Evolutionary conservation across 2,888 invertebrate species (phyloP).

Genomic region (Idaea biselata): DNA sequence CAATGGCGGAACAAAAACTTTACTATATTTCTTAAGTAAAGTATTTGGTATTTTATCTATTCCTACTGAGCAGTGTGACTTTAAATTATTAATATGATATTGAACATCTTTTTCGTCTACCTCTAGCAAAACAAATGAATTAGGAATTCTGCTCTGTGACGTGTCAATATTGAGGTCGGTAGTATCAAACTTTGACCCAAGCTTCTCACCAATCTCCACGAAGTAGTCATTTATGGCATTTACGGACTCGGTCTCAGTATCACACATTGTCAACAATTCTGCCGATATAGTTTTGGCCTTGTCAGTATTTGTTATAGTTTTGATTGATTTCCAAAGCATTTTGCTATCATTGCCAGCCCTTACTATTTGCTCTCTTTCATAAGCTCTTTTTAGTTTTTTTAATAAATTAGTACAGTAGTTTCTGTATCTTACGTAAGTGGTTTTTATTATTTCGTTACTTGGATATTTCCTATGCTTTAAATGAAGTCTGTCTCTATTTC

Average conservation of each 20-base stretch:
- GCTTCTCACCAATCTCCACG: neutral
- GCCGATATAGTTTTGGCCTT: conserved; percentile 6
- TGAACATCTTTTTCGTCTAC: neutral
- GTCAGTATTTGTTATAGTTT: conserved; percentile 3
- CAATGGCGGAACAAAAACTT: too few species aligned
- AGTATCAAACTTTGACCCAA: neutral
- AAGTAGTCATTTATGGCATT: conserved; percentile 5
- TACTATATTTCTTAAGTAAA: neutral
- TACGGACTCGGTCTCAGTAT: neutral
- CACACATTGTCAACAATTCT: conserved; percentile 6
- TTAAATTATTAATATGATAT: neutral
- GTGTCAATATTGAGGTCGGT: neutral
- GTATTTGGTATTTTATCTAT: neutral
- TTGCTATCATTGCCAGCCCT: neutral
- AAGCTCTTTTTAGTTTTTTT: conserved; percentile 19
- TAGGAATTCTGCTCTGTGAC: neutral
- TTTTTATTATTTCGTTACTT: conserved; percentile 7
- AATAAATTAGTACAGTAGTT: conserved; percentile 19
- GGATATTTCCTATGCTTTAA: conserved; percentile 9
- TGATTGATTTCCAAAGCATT: neutral
- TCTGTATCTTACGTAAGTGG: conserved; percentile 17
- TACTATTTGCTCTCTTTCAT: conserved; percentile 11
- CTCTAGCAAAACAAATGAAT: conserved; percentile 5
- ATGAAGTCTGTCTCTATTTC: conserved; percentile 18
- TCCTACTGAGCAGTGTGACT: conserved; percentile 2